Evolutionary conservation across 1,140 invertebrate genomes (phyloP).

Genomic region (Rhopalosiphum maidis): DNA sequence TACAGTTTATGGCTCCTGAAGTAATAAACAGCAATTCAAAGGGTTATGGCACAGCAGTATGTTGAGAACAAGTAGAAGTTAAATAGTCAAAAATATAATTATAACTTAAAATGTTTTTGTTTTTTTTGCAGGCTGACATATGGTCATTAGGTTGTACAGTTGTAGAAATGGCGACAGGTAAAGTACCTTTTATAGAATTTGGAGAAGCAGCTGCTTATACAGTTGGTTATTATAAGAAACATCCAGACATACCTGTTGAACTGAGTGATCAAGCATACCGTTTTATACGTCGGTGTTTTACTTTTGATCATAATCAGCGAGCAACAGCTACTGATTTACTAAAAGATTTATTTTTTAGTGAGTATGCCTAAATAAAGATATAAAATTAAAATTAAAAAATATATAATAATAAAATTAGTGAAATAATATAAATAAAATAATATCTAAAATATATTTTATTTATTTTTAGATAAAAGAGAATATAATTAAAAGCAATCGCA

Average conservation of each 20-base stretch:
- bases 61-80: constrained; percentile 59
- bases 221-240: constrained; percentile 94
- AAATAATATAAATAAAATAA: too few relatives aligned
- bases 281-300: constrained; percentile 94
- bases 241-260: constrained; percentile 93
- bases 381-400: neutral
- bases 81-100: constrained; percentile 59
- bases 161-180: constrained; percentile 99
- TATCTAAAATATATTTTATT: too few relatives aligned
- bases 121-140: constrained; percentile 81
- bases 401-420: too few relatives aligned
- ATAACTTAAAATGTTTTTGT: neutral
- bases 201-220: constrained; percentile 97
- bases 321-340: constrained; percentile 86
- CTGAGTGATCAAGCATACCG: constrained; percentile 85
- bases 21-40: constrained; percentile 97
- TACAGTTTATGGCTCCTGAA: constrained; percentile 99
- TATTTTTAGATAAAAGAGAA: constrained; percentile 69
- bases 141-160: constrained; percentile 98
- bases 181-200: constrained; percentile 96
- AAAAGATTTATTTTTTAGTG: constrained; percentile 88
- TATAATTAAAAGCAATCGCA: constrained; percentile 64
- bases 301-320: constrained; percentile 85
- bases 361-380: constrained; percentile 67
- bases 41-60: constrained; percentile 94